These are phyloP conservation scores for Oryzias curvinotus DNA, from an alignment of 2,113 vertebrate species.

Conservation along the genomic window DNA sequence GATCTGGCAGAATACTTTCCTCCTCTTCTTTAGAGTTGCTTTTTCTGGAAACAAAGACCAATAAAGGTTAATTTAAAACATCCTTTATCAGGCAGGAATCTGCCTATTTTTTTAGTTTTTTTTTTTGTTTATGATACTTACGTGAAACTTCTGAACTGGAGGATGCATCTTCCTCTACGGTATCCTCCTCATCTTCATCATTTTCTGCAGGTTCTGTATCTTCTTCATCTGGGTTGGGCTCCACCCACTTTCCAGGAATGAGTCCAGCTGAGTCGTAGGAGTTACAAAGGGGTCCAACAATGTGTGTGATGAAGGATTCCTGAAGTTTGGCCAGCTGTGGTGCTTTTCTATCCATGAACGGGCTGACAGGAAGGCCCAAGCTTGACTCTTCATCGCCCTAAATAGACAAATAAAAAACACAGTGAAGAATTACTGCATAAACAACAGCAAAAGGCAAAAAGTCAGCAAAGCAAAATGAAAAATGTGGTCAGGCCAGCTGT, in stretches of 20 bases:
- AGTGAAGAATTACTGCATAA: too few species aligned
- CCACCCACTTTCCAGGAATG: slow-evolving; percentile 92
- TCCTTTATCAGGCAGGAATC: background rate
- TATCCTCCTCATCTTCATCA: slow-evolving; percentile 69
- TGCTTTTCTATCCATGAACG: slow-evolving; percentile 96
- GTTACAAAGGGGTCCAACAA: slow-evolving; percentile 94
- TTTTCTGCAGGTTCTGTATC: slow-evolving; percentile 79
- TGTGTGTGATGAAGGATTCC: slow-evolving; percentile 98
- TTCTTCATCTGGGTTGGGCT: slow-evolving; percentile 79
- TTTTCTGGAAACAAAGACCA: slow-evolving; percentile 78
- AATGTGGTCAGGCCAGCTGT: too few species aligned
- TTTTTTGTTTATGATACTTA: slow-evolving; percentile 46
- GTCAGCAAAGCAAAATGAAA: too few species aligned
- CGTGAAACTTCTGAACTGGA: slow-evolving; percentile 82
- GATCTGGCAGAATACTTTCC: slow-evolving; percentile 94
- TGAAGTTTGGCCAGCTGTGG: slow-evolving; percentile 96
- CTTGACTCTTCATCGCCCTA: slow-evolving; percentile 97
- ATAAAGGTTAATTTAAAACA: background rate
- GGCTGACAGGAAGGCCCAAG: slow-evolving; percentile 92
- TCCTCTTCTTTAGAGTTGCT: slow-evolving; percentile 82
- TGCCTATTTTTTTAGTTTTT: background rate
- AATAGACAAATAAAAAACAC: background rate
- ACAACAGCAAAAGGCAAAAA: too few species aligned
- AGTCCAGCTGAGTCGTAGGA: slow-evolving; percentile 92
- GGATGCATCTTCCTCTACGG: slow-evolving; percentile 81